Base-by-base conservation (phyloP, 2,113 vertebrate species). In the Notarius quadriscutis region DNA sequence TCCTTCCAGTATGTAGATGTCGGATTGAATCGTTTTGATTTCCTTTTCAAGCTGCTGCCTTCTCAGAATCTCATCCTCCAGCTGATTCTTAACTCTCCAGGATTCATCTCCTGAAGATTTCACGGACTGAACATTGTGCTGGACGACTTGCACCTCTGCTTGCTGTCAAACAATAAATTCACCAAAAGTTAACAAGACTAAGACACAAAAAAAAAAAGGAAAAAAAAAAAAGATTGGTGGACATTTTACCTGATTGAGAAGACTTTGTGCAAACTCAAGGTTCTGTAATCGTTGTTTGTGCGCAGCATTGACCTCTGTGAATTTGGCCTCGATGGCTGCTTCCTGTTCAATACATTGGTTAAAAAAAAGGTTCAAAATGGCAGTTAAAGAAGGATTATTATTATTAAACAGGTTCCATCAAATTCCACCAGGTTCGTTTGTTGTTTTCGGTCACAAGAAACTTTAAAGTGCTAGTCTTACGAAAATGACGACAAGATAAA, bases 281-380 rank as follows among this genome's bases (percentile, higher is more conserved):
- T 97, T 99, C 92, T 96, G 96, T 81, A 97, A 90, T 90, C 94
- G 96, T 92, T 98, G 97, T 67, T 92, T 97, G 91, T 98, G 98
- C 74, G 98, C 92, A 22, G 97, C 97, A 0, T 95, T 97, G 7
- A 97, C 97, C 90, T 99, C 97, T 0, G 98, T 97, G 88, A 97
- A 99, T 90, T 96, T 98, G 30, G 97, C 94, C 87, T 96, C 94
- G 84, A 99, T 95, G 71, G 95, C 93, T 41, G 96, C 94, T 96
- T 98, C 98, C 98, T 99, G 81, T 1, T 2, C 80, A 81, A 62
- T 10, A 62, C 4, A 48, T 11, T 41, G 10, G 4, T 34, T 22
- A 34, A 5, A 88, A 74, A 55, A 4, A 17, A 27, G 75, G 53
- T 30, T 34, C 5, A 5, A 65, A 20, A n/a, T n/a, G 20, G 17